Evolutionary conservation across 2,888 invertebrate genomes (phyloP).

Genomic region (Merodon equestris): DNA sequence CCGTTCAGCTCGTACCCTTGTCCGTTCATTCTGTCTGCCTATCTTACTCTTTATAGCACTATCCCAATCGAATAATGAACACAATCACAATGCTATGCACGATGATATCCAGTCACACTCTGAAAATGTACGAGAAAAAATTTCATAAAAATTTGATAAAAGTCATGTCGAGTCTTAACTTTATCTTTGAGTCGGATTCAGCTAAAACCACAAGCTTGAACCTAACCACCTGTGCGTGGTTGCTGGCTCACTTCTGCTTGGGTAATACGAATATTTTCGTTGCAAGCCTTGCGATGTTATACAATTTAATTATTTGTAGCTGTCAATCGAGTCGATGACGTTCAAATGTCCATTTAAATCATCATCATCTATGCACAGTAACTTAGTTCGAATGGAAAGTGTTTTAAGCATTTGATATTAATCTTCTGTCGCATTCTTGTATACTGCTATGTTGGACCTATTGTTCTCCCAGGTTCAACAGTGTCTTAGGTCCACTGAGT

Average conservation of each 20-base stretch:
- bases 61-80: constrained; percentile 38
- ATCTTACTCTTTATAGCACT: constrained; percentile 19
- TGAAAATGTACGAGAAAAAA: constrained; percentile 34
- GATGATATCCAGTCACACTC: constrained; percentile 43
- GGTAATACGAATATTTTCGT: constrained; percentile 15
- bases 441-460: constrained; percentile 33
- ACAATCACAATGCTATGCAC: constrained; percentile 15
- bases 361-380: constrained; percentile 23
- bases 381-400: constrained; percentile 46
- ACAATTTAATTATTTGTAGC: background rate
- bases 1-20: constrained; percentile 77
- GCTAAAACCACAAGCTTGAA: constrained; percentile 31
- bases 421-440: constrained; percentile 52
- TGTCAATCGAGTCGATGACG: too few species aligned
- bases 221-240: constrained; percentile 27
- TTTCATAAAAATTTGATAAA: constrained; percentile 2
- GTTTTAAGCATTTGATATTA: constrained; percentile 36
- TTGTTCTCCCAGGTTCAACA: too few species aligned
- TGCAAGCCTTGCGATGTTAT: constrained; percentile 9
- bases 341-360: too few species aligned
- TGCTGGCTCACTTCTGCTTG: background rate
- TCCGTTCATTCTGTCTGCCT: constrained; percentile 75
- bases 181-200: constrained; percentile 6
- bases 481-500: too few species aligned
- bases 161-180: constrained; percentile 16